phyloP scores from a whole-genome alignment of 2,888 invertebrate species.

The Acrocyrtus sp. region DNA sequence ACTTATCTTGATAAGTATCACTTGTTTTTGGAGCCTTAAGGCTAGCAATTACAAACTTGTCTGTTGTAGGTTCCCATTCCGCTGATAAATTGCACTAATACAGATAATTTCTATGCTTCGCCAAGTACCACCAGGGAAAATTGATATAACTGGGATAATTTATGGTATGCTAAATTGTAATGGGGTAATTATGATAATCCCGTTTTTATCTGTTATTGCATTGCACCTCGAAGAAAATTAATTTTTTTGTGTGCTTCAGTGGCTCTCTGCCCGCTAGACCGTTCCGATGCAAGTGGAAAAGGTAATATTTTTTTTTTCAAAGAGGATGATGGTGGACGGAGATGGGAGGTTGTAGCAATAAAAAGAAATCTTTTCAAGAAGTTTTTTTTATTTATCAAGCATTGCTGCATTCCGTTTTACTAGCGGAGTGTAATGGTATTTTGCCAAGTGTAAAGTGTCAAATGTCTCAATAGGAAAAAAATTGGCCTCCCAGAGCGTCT shows the following conservation, averaged over 20 bases:
- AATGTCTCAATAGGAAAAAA: constrained; percentile 18
- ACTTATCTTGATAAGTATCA: no score
- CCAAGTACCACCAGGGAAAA: no score
- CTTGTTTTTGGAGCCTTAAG: no score
- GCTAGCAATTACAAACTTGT: no score
- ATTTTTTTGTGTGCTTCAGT: neutral
- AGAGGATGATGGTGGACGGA: no score
- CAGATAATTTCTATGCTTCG: no score
- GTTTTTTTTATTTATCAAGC: neutral
- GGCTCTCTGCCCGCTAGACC: neutral
- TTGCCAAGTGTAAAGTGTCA: constrained; percentile 2
- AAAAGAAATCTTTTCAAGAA: neutral
- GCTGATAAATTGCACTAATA: no score
- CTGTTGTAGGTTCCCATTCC: no score
- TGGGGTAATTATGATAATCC: no score
- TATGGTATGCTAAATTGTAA: no score
- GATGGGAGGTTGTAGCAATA: neutral
- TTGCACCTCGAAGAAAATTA: neutral
- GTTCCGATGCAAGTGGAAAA: neutral
- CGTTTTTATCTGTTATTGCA: no score
- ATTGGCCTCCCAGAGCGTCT: constrained; percentile 29
- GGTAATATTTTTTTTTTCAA: neutral
- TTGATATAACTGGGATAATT: no score
- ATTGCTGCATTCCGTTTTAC: neutral
- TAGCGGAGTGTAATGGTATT: neutral